These are phyloP conservation scores for Gonocerus acuteangulatus DNA, from an alignment of 2,888 invertebrate species.

Conservation along the genomic window DNA sequence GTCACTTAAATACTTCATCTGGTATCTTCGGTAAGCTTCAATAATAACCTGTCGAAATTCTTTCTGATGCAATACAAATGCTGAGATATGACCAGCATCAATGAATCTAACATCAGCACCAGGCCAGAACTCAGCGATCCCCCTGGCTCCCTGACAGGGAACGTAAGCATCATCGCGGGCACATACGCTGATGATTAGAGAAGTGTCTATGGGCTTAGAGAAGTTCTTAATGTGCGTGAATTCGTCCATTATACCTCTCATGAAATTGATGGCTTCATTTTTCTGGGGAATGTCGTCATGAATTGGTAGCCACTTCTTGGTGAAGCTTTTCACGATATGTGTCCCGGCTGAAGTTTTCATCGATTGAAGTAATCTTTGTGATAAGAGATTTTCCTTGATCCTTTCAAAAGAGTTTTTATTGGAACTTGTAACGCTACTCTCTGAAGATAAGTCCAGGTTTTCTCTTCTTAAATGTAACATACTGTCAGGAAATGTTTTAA, in stretches of 20 bases:
- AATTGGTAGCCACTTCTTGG: too few species aligned
- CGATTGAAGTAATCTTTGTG: too few species aligned
- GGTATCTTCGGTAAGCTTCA: too few species aligned
- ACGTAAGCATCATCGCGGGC: slow-evolving; percentile 87
- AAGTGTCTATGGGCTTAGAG: slow-evolving; percentile 74
- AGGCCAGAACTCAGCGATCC: slow-evolving; percentile 85
- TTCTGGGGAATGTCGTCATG: too few species aligned
- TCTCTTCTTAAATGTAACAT: slow-evolving; percentile 40
- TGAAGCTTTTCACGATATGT: too few species aligned
- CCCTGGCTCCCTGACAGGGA: slow-evolving; percentile 73
- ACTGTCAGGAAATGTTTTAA: slow-evolving; percentile 54
- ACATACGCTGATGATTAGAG: slow-evolving; percentile 80
- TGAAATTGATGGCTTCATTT: slow-evolving; percentile 75
- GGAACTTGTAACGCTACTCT: too few species aligned
- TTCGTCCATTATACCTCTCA: slow-evolving; percentile 97
- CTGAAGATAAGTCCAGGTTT: too few species aligned
- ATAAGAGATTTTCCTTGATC: too few species aligned
- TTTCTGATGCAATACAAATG: slow-evolving; percentile 78
- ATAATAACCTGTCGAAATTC: slow-evolving; percentile 63
- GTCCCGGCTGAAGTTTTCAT: too few species aligned
- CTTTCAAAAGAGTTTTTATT: too few species aligned
- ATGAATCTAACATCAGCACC: slow-evolving; percentile 81
- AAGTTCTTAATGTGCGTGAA: slow-evolving; percentile 95
- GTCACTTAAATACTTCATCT: too few species aligned
- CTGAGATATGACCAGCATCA: slow-evolving; percentile 82